Conservation (phyloP, 2,113 vertebrate genomes). For the Glaucomys volans region DNA sequence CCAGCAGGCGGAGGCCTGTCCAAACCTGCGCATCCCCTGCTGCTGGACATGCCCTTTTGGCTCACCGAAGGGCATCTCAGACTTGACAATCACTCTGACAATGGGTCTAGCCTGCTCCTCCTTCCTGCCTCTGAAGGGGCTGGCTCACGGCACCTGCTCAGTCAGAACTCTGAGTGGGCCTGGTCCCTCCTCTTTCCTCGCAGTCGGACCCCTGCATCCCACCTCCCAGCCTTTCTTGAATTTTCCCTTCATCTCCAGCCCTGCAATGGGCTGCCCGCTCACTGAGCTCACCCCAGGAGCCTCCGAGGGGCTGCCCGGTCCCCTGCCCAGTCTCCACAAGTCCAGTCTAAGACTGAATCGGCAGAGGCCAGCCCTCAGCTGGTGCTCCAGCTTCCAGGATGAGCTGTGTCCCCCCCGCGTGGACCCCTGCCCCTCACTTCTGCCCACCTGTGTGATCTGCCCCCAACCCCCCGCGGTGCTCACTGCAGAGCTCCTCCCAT, state of each 20-base stretch:
- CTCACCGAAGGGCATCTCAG: neutral
- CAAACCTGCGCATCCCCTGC: fast-evolving
- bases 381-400: fast-evolving
- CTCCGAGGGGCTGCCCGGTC: too few relatives aligned
- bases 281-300: fast-evolving
- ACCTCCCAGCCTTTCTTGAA: neutral
- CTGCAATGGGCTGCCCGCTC: too few relatives aligned
- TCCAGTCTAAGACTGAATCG: fast-evolving
- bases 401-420: fast-evolving
- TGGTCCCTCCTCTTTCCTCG: too few relatives aligned
- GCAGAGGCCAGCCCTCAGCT: fast-evolving
- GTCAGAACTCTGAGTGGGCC: neutral
- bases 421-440: fast-evolving
- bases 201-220: fast-evolving
- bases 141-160: neutral
- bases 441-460: fast-evolving
- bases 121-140: neutral
- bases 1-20: fast-evolving
- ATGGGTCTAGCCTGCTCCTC: too few relatives aligned
- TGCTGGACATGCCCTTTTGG: fast-evolving
- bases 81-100: neutral
- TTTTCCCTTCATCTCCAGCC: neutral
- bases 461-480: too few relatives aligned
- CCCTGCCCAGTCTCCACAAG: fast-evolving
- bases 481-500: neutral